A percentile compares a stretch with the other conserved stretches of the same genome.
Conservation (phyloP, 23 tunicate genomes). For the Halocynthia aurantium region DNA sequence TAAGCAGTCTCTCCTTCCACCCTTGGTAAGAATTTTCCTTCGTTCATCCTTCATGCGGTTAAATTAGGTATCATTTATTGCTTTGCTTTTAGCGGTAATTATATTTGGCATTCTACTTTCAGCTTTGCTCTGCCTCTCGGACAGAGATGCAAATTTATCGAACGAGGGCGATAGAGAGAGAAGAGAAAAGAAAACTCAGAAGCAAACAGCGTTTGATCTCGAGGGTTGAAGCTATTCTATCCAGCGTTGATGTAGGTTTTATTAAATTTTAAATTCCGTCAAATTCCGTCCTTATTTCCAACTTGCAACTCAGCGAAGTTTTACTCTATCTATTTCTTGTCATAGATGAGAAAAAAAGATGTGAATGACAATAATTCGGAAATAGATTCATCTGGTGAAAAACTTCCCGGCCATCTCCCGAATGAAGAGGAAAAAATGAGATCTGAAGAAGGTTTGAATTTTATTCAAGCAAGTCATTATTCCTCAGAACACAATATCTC, state of each 20-base stretch:
- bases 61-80: background rate
- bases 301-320: too few relatives aligned
- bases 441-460: too few relatives aligned
- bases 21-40: constrained; percentile 30
- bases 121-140: constrained; percentile 54
- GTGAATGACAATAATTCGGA: too few relatives aligned
- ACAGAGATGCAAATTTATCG: constrained; percentile 53
- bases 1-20: constrained; percentile 60
- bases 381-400: too few relatives aligned
- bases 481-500: too few relatives aligned
- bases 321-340: too few relatives aligned
- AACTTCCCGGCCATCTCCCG: too few relatives aligned
- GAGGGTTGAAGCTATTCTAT: constrained; percentile 57
- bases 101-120: background rate
- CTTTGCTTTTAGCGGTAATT: background rate
- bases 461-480: too few relatives aligned
- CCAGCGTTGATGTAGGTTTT: constrained; percentile 43
- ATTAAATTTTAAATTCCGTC: too few relatives aligned
- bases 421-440: too few relatives aligned
- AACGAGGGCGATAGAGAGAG: constrained; percentile 62
- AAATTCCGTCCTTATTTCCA: too few relatives aligned
- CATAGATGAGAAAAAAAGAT: too few relatives aligned
- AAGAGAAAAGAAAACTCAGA: constrained; percentile 31
- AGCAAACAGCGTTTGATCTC: constrained; percentile 27
- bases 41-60: background rate